Evolutionary conservation across 2,888 invertebrate species (phyloP), one percentile per base, ranked within the genome.

Genomic region (Pristionchus mayeri): DNA sequence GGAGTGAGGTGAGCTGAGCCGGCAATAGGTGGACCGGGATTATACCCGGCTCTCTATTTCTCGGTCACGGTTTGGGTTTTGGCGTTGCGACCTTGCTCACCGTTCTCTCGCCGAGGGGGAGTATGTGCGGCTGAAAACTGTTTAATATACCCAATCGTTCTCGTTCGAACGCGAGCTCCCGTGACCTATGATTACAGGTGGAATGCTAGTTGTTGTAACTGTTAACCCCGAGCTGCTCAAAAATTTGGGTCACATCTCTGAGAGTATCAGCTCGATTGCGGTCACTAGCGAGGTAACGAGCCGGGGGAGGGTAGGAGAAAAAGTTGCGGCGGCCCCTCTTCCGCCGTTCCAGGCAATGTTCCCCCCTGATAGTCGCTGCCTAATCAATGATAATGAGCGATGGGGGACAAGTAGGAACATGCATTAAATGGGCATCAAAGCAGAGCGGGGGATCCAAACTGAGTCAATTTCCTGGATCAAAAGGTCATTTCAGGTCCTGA

Each of bases 401-500:
- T 4, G 18, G 34, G 27, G 63, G 34, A 63, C 34, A 63, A 34
- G 63, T 63, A 6, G 21, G 34, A 18, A 21, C 63, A 34, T 6
- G 4, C 27, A 60, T 24, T 16, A 60, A 24, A 18, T 6, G 3
- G 57, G 24, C 24, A 4, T n/a, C 9, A 57, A 21, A 13, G 30
- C 13, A 13, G 60, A 3, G 13, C 24, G 11, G 21, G 57, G 57
- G 24, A n/a, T 57, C 24, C 9, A 57, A 6, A 18, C 9, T 3
- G 24, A 30, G 34, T n/a, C 11, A 30, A 52, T 52, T 30, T 2
- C 2, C 3, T n/a, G n/a, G n/a, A n/a, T n/a, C n/a, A n/a, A n/a
- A n/a, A n/a, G n/a, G n/a, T n/a, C 50, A 37, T 34, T 83, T 18
- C 71, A 75, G 84, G 75, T 84, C 11, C 16, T 84, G 75, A 75